These are phyloP conservation scores for Megathymus violae DNA, from an alignment of 1,140 invertebrate genomes.

Conservation along the genomic window DNA sequence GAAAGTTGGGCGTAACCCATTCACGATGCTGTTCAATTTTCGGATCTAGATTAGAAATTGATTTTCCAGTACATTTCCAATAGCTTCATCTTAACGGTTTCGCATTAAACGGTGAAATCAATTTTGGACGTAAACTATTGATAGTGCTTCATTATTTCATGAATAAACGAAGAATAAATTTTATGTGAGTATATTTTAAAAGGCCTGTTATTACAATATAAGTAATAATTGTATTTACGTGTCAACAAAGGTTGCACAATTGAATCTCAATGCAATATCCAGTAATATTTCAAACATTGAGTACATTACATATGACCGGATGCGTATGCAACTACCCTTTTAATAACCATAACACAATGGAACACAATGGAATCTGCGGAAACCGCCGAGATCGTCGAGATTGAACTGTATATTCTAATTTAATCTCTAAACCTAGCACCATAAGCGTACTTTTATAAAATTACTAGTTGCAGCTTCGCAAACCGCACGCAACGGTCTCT, in stretches of 20 bases:
- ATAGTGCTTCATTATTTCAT: too few relatives aligned
- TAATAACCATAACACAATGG: slow-evolving; percentile 17
- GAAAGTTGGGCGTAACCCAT: slow-evolving; percentile 52
- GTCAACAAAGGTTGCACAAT: background rate
- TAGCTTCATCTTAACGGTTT: background rate
- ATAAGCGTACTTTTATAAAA: background rate
- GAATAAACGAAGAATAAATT: too few relatives aligned
- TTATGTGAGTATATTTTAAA: too few relatives aligned
- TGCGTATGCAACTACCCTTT: slow-evolving; percentile 9
- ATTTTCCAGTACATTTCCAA: slow-evolving; percentile 43
- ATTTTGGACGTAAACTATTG: too few relatives aligned
- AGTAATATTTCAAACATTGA: background rate
- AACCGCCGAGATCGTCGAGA: slow-evolving; percentile 4
- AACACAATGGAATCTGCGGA: slow-evolving; percentile 25
- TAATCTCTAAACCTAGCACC: background rate
- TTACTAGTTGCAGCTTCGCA: too few relatives aligned
- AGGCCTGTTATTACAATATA: too few relatives aligned
- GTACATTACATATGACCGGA: slow-evolving; percentile 9
- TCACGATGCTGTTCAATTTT: slow-evolving; percentile 45
- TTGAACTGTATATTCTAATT: background rate
- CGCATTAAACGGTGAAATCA: too few relatives aligned
- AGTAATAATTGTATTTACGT: too few relatives aligned
- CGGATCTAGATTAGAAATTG: slow-evolving; percentile 49
- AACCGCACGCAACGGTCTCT: too few relatives aligned
- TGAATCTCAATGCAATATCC: background rate